Conservation (phyloP, 2,113 vertebrate genomes). For the Megaceryle torquata region DNA sequence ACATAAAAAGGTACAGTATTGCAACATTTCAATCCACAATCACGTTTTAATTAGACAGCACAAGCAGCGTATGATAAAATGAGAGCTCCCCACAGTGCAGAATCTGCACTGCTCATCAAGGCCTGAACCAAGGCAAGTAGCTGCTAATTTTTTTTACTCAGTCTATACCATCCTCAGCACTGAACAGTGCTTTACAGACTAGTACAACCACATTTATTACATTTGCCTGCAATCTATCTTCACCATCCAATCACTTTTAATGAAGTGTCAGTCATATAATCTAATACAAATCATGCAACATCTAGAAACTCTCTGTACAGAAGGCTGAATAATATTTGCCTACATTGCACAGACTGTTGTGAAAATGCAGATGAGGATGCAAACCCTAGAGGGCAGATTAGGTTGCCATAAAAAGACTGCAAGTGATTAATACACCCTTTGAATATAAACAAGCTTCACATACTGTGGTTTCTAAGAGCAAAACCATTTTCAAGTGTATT, state of each 20-base stretch:
- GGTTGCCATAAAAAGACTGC: neutral
- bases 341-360: neutral
- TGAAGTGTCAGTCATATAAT: neutral
- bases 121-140: neutral
- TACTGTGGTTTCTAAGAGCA: conserved; percentile 3
- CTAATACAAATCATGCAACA: neutral
- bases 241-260: neutral
- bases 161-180: conserved; percentile 18
- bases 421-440: neutral
- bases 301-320: neutral
- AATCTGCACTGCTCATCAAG: neutral
- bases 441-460: conserved; percentile 4
- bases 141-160: neutral
- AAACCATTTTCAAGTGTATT: conserved; percentile 50
- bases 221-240: neutral
- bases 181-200: conserved; percentile 45
- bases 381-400: neutral
- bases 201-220: neutral
- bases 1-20: conserved; percentile 11
- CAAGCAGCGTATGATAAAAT: neutral
- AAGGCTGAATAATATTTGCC: neutral
- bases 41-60: neutral
- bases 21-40: conserved; percentile 24
- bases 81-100: neutral
- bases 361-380: neutral